Conservation (phyloP, 2,113 vertebrate species). For the Candoia aspera region DNA sequence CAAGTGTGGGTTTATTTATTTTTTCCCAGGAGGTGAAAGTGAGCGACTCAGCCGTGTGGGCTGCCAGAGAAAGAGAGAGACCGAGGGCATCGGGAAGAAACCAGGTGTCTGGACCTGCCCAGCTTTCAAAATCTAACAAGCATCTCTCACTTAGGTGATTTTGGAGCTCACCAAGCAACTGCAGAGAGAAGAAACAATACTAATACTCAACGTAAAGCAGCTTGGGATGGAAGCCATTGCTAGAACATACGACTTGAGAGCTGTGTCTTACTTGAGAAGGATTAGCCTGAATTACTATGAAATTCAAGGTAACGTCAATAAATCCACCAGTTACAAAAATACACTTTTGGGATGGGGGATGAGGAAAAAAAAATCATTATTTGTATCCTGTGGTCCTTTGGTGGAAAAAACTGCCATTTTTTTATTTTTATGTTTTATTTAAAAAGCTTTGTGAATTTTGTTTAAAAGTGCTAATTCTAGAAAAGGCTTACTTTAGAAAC, state of each 20-base stretch:
- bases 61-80: too few species aligned
- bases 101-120: neutral
- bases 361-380: neutral
- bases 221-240: constrained; percentile 87
- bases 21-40: too few species aligned
- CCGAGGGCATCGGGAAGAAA: too few species aligned
- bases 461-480: neutral
- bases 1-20: constrained; percentile 34
- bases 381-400: neutral
- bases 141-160: constrained; percentile 77
- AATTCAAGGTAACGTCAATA: constrained; percentile 74
- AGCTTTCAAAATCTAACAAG: neutral
- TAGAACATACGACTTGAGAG: constrained; percentile 81
- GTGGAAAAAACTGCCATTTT: neutral
- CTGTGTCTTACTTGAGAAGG: constrained; percentile 84
- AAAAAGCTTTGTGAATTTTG: neutral
- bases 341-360: neutral
- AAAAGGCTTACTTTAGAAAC: neutral
- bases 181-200: constrained; percentile 79
- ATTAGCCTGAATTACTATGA: constrained; percentile 87
- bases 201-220: constrained; percentile 83
- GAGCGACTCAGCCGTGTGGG: too few species aligned
- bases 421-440: too few species aligned
- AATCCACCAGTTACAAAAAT: neutral
- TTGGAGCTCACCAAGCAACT: constrained; percentile 86